Evolutionary conservation across 2,113 vertebrate genomes (phyloP).

Genomic region (Bucco capensis): DNA sequence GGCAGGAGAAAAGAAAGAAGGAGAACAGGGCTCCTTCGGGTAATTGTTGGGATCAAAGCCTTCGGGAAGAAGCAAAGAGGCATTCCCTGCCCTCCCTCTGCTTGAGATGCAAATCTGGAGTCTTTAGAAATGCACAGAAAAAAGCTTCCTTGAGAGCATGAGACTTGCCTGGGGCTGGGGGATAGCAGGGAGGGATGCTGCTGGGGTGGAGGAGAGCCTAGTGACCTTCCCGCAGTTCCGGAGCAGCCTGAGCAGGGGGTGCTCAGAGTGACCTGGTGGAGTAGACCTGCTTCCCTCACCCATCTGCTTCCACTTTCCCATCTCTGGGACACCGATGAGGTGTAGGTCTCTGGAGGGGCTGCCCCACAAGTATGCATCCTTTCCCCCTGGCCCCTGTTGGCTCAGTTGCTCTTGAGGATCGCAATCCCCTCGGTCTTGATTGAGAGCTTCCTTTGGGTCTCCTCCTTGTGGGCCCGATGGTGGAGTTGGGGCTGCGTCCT

Average conservation of each 20-base stretch:
- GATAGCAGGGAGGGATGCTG: neutral
- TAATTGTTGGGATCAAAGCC: slow-evolving; percentile 45
- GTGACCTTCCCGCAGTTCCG: neutral
- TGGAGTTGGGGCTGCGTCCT: neutral
- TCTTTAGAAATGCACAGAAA: slow-evolving; percentile 46
- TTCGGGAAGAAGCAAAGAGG: slow-evolving; percentile 25
- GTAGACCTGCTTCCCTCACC: neutral
- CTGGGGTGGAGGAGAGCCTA: neutral
- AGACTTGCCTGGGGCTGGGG: neutral
- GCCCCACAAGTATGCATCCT: neutral
- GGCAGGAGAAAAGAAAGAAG: slow-evolving; percentile 24
- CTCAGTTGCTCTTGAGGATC: neutral
- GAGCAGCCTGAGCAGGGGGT: neutral
- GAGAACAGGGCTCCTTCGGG: neutral
- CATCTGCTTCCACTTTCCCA: neutral
- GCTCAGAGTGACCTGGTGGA: neutral
- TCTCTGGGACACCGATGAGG: rapidly evolving
- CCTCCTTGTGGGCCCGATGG: rapidly evolving
- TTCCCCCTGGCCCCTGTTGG: neutral
- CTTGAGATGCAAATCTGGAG: slow-evolving; percentile 54
- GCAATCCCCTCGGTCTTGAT: rapidly evolving
- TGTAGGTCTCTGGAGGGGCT: neutral
- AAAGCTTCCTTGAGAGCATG: neutral
- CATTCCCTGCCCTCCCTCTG: slow-evolving; percentile 29
- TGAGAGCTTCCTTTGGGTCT: neutral